Evolutionary conservation across 2,888 invertebrate species (phyloP).

Genomic region (Apodemia zela): DNA sequence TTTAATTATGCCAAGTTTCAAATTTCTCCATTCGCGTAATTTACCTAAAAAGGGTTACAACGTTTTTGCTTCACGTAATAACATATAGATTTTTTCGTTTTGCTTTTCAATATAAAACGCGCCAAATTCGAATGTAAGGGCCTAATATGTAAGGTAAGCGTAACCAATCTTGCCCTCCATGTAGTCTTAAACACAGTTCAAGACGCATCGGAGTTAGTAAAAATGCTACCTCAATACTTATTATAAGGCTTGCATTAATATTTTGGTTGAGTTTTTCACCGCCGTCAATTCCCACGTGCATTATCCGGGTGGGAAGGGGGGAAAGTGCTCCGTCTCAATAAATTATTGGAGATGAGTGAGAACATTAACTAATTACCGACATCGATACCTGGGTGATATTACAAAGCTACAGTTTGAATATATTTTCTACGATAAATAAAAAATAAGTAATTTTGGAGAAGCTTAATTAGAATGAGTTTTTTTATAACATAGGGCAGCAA

Average conservation of each 20-base stretch:
- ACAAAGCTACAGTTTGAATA: constrained; percentile 19
- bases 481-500: too few relatives aligned
- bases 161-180: too few relatives aligned
- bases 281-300: constrained; percentile 67
- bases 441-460: too few relatives aligned
- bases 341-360: constrained; percentile 74
- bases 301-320: constrained; percentile 45
- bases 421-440: background rate
- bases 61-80: too few relatives aligned
- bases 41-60: too few relatives aligned
- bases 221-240: constrained; percentile 59
- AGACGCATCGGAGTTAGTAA: constrained; percentile 46
- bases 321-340: constrained; percentile 75
- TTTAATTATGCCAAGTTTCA: too few relatives aligned
- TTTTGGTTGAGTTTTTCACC: constrained; percentile 79
- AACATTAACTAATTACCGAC: constrained; percentile 77
- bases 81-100: too few relatives aligned
- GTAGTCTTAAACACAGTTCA: background rate
- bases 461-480: too few relatives aligned
- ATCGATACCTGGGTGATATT: constrained; percentile 59
- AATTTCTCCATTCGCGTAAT: too few relatives aligned
- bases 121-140: too few relatives aligned
- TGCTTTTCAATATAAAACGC: too few relatives aligned
- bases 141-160: too few relatives aligned
- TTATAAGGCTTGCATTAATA: constrained; percentile 71